phyloP scores from a whole-genome alignment of 1,140 invertebrate species.

The Cephus cinctus region DNA sequence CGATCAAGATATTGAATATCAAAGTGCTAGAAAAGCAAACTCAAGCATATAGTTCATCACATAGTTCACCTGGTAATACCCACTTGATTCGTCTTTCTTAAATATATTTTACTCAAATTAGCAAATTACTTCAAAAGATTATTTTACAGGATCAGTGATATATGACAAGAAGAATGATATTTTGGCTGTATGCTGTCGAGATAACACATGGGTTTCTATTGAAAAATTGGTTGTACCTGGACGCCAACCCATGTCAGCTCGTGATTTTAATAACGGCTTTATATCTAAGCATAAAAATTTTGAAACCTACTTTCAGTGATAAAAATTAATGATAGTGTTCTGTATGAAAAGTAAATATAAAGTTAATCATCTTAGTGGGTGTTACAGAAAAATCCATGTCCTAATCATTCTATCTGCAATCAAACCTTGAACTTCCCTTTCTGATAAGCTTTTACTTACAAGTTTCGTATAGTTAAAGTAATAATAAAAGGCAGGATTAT shows the following conservation, averaged over 20 bases:
- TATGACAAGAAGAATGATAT: conserved; percentile 56
- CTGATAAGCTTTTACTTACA: too few relatives aligned
- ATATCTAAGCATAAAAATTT: conserved; percentile 54
- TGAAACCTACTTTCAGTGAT: too few relatives aligned
- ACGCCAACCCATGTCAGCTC: conserved; percentile 61
- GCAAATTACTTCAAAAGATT: conserved; percentile 9
- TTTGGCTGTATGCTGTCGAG: conserved; percentile 62
- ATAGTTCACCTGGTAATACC: conserved; percentile 32
- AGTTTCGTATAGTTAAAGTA: too few relatives aligned
- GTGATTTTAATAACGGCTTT: conserved; percentile 70
- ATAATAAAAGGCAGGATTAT: too few relatives aligned
- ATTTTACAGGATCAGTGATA: conserved; percentile 50
- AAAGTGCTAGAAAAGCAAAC: conserved; percentile 31
- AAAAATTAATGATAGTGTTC: too few relatives aligned
- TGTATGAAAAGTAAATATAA: too few relatives aligned
- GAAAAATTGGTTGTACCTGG: conserved; percentile 59
- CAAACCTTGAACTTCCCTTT: too few relatives aligned
- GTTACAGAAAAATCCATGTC: too few relatives aligned
- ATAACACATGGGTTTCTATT: conserved; percentile 60
- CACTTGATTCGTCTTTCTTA: conserved; percentile 8
- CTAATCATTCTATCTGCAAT: too few relatives aligned
- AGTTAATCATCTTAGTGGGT: too few relatives aligned
- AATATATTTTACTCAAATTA: too few relatives aligned
- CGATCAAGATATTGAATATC: conserved; percentile 64
- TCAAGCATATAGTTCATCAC: conserved; percentile 7